These are phyloP conservation scores for Drosophila mauritiana DNA, from an alignment of 1,140 invertebrate species.

Conservation along the genomic window DNA sequence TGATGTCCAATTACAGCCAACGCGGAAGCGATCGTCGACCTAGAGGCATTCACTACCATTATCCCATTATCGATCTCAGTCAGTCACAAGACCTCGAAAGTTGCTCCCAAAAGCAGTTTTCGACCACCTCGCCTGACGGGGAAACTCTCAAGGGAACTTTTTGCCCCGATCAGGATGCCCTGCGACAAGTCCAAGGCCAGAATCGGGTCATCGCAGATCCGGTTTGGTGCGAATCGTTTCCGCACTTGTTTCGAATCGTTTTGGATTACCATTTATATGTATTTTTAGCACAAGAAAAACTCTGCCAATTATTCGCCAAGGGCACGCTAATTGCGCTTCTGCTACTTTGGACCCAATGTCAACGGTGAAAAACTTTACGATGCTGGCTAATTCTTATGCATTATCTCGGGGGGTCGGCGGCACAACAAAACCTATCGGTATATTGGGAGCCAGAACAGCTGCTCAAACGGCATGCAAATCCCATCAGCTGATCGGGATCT, in stretches of 20 bases:
- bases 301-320: constrained; percentile 21
- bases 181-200: constrained; percentile 67
- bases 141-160: constrained; percentile 15
- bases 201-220: constrained; percentile 10
- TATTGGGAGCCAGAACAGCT: too few relatives aligned
- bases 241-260: constrained; percentile 8
- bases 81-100: constrained; percentile 63
- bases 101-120: constrained; percentile 69
- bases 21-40: constrained; percentile 56
- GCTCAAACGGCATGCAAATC: too few relatives aligned
- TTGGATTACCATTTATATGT: constrained; percentile 33
- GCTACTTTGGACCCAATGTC: constrained; percentile 18
- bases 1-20: constrained; percentile 48
- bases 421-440: too few relatives aligned
- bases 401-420: not conserved
- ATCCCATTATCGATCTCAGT: constrained; percentile 40
- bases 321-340: constrained; percentile 31
- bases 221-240: constrained; percentile 26
- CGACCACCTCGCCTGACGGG: constrained; percentile 6
- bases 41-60: constrained; percentile 44
- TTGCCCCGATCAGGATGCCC: constrained; percentile 19
- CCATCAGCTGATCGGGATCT: too few relatives aligned
- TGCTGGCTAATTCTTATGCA: not conserved
- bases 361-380: not conserved
- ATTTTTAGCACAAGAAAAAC: constrained; percentile 4